These are phyloP conservation scores for Corythoichthys intestinalis DNA, from an alignment of 2,113 vertebrate species.

Conservation along the genomic window DNA sequence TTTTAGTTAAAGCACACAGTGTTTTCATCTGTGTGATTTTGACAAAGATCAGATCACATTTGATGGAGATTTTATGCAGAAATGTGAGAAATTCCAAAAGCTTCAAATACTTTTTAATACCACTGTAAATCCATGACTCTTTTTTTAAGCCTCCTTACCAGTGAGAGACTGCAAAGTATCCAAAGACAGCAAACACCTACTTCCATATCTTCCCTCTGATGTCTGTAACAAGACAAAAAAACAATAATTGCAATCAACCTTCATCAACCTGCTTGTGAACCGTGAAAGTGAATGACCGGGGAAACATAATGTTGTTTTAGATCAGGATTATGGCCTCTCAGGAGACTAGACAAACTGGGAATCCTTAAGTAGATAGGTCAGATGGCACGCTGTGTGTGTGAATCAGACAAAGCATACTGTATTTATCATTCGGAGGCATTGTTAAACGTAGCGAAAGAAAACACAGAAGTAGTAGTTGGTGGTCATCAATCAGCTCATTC, in stretches of 20 bases:
- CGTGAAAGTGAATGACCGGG: constrained; percentile 38
- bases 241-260: neutral
- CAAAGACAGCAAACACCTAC: constrained; percentile 37
- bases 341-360: constrained; percentile 19
- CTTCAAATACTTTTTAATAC: neutral
- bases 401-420: neutral
- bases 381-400: constrained; percentile 12
- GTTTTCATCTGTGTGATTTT: too few species aligned
- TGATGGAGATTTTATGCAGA: too few species aligned
- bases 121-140: neutral
- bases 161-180: constrained; percentile 57
- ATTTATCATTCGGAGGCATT: neutral
- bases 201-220: constrained; percentile 64
- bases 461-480: constrained; percentile 11
- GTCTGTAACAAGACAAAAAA: constrained; percentile 12
- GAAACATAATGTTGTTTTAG: constrained; percentile 38
- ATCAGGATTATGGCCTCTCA: constrained; percentile 32
- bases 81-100: too few species aligned
- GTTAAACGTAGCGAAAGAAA: neutral
- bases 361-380: constrained; percentile 53
- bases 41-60: too few species aligned
- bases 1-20: too few species aligned
- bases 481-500: constrained; percentile 39
- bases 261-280: constrained; percentile 27
- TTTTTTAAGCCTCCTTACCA: constrained; percentile 58